These are phyloP conservation scores for Podarcis lilfordi DNA, from an alignment of 2,797 vertebrate genomes.

Conservation along the genomic window DNA sequence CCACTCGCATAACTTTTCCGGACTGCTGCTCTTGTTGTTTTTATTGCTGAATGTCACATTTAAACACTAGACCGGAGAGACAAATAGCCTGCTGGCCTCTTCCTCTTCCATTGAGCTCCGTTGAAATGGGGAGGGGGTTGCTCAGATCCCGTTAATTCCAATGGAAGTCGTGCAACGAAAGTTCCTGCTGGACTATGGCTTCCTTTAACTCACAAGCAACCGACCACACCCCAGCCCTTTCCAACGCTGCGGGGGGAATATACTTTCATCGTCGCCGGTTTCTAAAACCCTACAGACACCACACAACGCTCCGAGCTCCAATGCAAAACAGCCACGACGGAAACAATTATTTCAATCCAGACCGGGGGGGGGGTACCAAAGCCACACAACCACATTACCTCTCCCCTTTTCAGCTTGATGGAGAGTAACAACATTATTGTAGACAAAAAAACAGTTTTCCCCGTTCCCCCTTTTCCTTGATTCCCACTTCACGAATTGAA, in stretches of 20 bases:
- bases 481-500: slow-evolving; percentile 47
- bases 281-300: slow-evolving; percentile 54
- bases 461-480: slow-evolving; percentile 34
- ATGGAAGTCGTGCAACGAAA: background rate
- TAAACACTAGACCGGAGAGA: slow-evolving; percentile 50
- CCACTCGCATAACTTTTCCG: slow-evolving; percentile 47
- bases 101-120: background rate
- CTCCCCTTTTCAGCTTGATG: slow-evolving; percentile 48
- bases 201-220: slow-evolving; percentile 30
- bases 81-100: background rate
- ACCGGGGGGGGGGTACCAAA: background rate
- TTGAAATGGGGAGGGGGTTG: background rate
- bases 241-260: slow-evolving; percentile 47
- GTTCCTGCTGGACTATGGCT: background rate
- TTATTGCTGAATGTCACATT: slow-evolving; percentile 80
- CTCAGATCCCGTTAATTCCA: background rate
- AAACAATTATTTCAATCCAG: slow-evolving; percentile 45
- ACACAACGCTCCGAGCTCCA: slow-evolving; percentile 58
- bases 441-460: slow-evolving; percentile 33
- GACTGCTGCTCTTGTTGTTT: slow-evolving; percentile 48
- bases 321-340: slow-evolving; percentile 40
- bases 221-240: slow-evolving; percentile 60
- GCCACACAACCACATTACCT: slow-evolving; percentile 24
- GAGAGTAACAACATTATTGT: slow-evolving; percentile 42
- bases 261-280: slow-evolving; percentile 26